Conservation (phyloP, 2,113 vertebrate species). For the Gymnobelideus leadbeateri region DNA sequence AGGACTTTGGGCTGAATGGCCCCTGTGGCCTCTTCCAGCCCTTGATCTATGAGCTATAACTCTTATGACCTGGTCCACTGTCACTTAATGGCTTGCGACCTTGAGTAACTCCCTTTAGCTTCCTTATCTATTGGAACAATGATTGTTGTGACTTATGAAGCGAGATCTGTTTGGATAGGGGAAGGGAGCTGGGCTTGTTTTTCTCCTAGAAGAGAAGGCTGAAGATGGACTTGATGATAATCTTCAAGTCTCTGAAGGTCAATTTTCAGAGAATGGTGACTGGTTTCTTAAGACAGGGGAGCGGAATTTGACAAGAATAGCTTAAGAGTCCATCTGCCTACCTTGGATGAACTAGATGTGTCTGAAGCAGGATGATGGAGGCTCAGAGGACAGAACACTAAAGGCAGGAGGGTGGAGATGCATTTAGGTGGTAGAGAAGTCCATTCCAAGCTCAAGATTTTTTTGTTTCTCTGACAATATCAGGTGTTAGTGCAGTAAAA, state of each 20-base stretch:
- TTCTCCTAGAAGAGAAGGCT: neutral
- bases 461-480: neutral
- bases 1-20: neutral
- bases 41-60: neutral
- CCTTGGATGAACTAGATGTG: neutral
- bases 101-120: neutral
- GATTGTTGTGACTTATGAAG: neutral
- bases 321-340: neutral
- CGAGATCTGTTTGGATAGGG: neutral
- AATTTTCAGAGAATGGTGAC: conserved; percentile 7
- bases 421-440: neutral
- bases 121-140: neutral
- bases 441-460: neutral
- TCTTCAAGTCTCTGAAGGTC: conserved; percentile 29
- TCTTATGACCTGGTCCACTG: neutral
- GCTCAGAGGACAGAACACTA: neutral
- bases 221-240: conserved; percentile 19
- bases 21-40: neutral
- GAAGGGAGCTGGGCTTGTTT: neutral
- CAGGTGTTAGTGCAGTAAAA: neutral
- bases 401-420: neutral
- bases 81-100: neutral
- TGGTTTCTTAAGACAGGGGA: conserved; percentile 8
- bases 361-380: neutral
- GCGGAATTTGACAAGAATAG: conserved; percentile 22